phyloP scores from a whole-genome alignment of 2,797 vertebrate genomes.

The Malurus leucopterus region DNA sequence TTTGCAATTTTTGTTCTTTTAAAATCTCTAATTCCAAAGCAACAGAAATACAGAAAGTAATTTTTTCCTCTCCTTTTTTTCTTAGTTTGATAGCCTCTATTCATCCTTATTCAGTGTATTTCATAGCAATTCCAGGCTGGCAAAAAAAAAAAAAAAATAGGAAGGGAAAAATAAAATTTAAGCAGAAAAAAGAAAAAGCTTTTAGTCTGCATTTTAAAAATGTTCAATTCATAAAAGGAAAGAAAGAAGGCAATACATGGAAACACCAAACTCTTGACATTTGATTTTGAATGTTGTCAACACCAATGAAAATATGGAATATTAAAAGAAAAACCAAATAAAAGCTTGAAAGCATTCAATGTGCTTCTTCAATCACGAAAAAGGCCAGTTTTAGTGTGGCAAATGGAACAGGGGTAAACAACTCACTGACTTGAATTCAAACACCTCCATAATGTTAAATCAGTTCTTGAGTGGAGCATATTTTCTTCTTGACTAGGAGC shows the following conservation, averaged over 20 bases:
- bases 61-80: background rate
- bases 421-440: background rate
- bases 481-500: background rate
- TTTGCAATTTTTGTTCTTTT: background rate
- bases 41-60: background rate
- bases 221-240: background rate
- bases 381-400: background rate
- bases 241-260: background rate
- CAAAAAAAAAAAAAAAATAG: background rate
- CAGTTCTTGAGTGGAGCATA: background rate
- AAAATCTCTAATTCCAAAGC: background rate
- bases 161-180: background rate
- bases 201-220: background rate
- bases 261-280: background rate
- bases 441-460: background rate
- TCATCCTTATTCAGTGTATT: background rate
- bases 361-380: background rate
- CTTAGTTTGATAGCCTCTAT: background rate
- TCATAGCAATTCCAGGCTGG: background rate
- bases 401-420: background rate
- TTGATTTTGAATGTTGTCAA: background rate
- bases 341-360: background rate
- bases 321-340: background rate
- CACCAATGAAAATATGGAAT: background rate
- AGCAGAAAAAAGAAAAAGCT: background rate